Conservation (phyloP, 2,888 invertebrate genomes). For the Choreutis nemorana region DNA sequence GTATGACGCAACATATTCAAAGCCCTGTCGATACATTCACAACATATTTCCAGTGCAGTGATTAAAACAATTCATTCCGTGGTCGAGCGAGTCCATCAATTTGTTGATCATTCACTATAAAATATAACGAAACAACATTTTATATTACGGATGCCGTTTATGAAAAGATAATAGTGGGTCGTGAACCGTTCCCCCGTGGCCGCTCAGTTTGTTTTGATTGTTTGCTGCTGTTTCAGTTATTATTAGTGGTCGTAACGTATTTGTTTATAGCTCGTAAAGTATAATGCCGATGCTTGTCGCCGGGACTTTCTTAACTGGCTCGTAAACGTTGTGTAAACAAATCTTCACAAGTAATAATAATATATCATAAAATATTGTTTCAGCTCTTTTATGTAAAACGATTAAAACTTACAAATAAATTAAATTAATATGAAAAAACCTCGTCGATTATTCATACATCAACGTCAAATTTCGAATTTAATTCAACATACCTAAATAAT, state of each 20-base stretch:
- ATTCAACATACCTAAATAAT: too few relatives aligned
- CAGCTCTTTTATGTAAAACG: too few relatives aligned
- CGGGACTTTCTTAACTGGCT: slow-evolving; percentile 52
- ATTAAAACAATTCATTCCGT: slow-evolving; percentile 8
- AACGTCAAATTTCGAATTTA: too few relatives aligned
- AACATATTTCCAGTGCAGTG: too few relatives aligned
- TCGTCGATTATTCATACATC: too few relatives aligned
- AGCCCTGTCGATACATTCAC: too few relatives aligned
- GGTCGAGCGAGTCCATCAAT: slow-evolving; percentile 39
- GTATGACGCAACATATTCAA: too few relatives aligned
- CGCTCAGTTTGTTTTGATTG: slow-evolving; percentile 54
- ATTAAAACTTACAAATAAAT: too few relatives aligned
- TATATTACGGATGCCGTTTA: slow-evolving; percentile 49
- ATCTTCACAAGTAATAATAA: too few relatives aligned
- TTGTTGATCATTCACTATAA: slow-evolving; percentile 33
- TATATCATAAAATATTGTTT: too few relatives aligned
- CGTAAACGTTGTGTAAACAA: slow-evolving; percentile 53
- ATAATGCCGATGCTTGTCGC: slow-evolving; percentile 54
- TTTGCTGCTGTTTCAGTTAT: slow-evolving; percentile 61
- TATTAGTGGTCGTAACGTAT: slow-evolving; percentile 60
- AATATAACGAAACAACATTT: slow-evolving; percentile 49
- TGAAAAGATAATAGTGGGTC: slow-evolving; percentile 60
- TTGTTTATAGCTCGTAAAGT: slow-evolving; percentile 62
- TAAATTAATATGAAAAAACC: too few relatives aligned
- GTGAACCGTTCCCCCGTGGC: slow-evolving; percentile 37